Base-by-base conservation (phyloP, 2,888 invertebrate genomes). In the Lacanobia wlatinum region DNA sequence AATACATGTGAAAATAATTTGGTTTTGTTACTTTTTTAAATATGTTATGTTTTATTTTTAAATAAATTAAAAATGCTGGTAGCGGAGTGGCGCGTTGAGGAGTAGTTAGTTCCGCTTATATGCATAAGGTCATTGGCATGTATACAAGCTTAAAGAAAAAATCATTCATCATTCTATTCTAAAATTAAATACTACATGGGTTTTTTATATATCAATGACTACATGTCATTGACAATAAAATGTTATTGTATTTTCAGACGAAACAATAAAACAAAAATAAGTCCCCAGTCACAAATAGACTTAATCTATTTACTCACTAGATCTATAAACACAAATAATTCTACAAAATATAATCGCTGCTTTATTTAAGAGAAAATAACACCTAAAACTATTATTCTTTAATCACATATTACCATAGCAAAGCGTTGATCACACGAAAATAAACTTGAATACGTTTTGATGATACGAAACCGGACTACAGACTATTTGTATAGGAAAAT, bases 401-500 rank as follows among this genome's bases (percentile, higher is more conserved):
- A 63, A 78, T 73, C 43, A n/a, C 0, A 9, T 43, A n/a, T n/a
- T n/a, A n/a, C n/a, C n/a, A n/a, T 55, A 10, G 18, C 18, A 63
- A 76, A 55, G 43, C 61, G 21, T 53, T 61, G 60, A 67, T 61
- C 18, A 69, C 62, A 23, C 12, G 12, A 46, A 76, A 56, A 61
- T 46, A 78, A 52, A 59, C 34, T 56, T 18, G 34, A 56, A 56
- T 1, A 56, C 34, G 34, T 56, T 56, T 34, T 34, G 46, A 28
- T 38, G 60, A 34, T 34, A 12, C 18, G 16, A 16, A 62, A 40
- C 40, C 12, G 46, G 40, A 62, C 14, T 40, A 40, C 46, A 70
- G 50, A 80, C 67, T 80, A 79, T 82, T 66, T 73, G 28, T 70
- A 66, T 65, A 80, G 34, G 83, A 75, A 76, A 73, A 84, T 78